These are phyloP conservation scores for Leucophenga maculata DNA, from an alignment of 2,888 invertebrate genomes.

Conservation along the genomic window DNA sequence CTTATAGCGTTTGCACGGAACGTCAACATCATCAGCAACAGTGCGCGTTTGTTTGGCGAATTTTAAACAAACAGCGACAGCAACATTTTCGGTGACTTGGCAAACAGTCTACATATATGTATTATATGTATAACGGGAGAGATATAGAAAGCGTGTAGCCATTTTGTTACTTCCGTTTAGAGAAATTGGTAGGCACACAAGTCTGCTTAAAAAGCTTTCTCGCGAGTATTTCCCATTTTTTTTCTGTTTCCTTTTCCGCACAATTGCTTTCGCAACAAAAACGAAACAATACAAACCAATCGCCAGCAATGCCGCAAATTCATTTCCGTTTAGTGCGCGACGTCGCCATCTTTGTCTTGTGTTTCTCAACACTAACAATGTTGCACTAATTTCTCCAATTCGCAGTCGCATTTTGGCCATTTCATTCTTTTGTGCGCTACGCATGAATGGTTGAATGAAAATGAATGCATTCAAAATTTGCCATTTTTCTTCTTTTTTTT, in stretches of 20 bases:
- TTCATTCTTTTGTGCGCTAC: background rate
- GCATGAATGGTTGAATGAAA: slow-evolving; percentile 7
- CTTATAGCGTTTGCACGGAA: background rate
- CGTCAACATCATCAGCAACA: slow-evolving; percentile 24
- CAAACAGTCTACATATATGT: background rate
- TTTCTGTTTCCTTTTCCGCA: too few species aligned
- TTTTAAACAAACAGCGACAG: slow-evolving; percentile 13
- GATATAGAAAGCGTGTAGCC: too few species aligned
- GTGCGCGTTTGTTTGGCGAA: slow-evolving; percentile 16
- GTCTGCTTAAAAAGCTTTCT: too few species aligned
- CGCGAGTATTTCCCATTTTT: too few species aligned
- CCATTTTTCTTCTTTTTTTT: background rate
- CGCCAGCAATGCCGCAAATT: background rate
- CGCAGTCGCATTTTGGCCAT: background rate
- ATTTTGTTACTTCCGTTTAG: background rate
- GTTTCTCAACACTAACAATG: too few species aligned
- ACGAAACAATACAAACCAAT: too few species aligned
- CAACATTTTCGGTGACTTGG: slow-evolving; percentile 3
- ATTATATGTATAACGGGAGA: background rate
- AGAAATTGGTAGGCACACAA: background rate
- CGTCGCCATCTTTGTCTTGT: background rate
- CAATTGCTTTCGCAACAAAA: too few species aligned
- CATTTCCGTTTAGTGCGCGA: slow-evolving; percentile 2
- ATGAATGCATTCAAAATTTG: background rate
- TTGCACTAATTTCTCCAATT: background rate